Percentiles rank a stretch among this genome's conserved stretches.
Conservation (phyloP, 2,113 vertebrate species). For the Rhinoderma darwinii region DNA sequence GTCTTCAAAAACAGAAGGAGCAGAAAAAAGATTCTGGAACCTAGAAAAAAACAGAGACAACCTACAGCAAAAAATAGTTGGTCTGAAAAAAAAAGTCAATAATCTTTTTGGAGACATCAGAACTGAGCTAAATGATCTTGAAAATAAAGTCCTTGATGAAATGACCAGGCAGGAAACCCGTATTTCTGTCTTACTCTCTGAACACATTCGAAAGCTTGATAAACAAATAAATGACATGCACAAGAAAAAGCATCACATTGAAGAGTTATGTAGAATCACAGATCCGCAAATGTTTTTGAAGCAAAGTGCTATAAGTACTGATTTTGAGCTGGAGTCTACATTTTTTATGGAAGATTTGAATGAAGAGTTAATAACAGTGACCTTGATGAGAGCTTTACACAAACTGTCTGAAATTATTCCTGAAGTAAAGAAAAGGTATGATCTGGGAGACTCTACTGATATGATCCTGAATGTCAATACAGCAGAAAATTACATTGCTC, state of each 20-base stretch:
- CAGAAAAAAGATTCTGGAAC: background rate
- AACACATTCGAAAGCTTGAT: background rate
- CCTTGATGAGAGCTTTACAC: background rate
- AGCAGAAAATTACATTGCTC: conserved; percentile 4
- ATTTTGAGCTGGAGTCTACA: background rate
- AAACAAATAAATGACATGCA: background rate
- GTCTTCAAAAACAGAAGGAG: background rate
- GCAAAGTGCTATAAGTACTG: background rate
- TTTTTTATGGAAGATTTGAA: background rate
- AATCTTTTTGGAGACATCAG: conserved; percentile 32
- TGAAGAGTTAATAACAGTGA: conserved; percentile 21
- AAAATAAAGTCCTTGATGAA: conserved; percentile 27
- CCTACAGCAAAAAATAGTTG: background rate
- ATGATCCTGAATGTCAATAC: conserved; percentile 36
- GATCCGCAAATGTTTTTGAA: conserved; percentile 28
- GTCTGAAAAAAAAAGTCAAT: background rate
- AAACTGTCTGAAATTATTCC: background rate
- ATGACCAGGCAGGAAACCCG: conserved; percentile 5
- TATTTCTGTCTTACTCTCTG: background rate
- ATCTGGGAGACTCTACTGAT: background rate
- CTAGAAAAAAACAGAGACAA: background rate
- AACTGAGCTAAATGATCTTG: background rate
- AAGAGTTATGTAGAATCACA: background rate
- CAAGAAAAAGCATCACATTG: background rate
- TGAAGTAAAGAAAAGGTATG: background rate